Conservation (phyloP, 2,797 vertebrate genomes). For the Coilia nasus region DNA sequence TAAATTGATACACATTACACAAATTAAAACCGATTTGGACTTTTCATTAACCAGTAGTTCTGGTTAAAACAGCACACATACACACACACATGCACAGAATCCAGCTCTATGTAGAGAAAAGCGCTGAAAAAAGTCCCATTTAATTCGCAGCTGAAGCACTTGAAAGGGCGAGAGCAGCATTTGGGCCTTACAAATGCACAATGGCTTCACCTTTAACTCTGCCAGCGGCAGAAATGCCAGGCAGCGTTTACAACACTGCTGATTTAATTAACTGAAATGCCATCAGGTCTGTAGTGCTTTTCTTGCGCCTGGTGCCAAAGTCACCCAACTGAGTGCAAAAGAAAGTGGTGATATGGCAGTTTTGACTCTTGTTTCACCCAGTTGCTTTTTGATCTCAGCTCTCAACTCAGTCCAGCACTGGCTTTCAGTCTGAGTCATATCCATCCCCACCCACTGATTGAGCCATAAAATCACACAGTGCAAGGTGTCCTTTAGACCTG, state of each 20-base stretch:
- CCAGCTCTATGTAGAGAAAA: neutral
- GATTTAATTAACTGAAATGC: neutral
- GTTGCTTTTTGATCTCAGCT: neutral
- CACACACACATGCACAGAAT: neutral
- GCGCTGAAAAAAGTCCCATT: neutral
- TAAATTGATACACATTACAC: too few relatives aligned
- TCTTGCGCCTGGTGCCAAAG: neutral
- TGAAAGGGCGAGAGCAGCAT: neutral
- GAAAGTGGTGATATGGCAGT: neutral
- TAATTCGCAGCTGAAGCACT: neutral
- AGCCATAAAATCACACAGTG: neutral
- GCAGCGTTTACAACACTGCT: neutral
- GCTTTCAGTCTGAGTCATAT: neutral
- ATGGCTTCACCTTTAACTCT: slow-evolving; percentile 10
- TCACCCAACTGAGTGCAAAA: neutral
- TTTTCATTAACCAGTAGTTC: too few relatives aligned
- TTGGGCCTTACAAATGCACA: neutral
- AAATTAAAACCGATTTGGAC: too few relatives aligned
- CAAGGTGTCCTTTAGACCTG: neutral
- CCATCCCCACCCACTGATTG: neutral
- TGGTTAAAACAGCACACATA: neutral
- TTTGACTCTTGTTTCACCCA: neutral
- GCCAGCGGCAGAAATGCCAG: neutral
- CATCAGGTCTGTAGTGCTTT: neutral
- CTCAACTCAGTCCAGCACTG: neutral